phyloP scores from a whole-genome alignment of 2,113 vertebrate genomes.

The Polypterus senegalus region DNA sequence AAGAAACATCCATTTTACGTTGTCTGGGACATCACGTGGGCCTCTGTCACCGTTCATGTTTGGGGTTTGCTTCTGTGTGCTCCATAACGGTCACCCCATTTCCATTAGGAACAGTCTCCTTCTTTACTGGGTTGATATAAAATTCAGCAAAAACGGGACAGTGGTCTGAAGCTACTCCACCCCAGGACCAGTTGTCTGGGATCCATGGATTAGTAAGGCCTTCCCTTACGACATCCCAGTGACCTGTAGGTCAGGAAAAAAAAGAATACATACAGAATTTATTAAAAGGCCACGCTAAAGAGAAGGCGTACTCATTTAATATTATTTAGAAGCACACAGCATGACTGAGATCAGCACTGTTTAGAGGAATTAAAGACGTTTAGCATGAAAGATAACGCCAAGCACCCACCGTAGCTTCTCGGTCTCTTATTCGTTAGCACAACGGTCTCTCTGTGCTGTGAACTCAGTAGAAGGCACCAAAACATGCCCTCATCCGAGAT shows the following conservation, averaged over 20 bases:
- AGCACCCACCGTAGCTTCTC: too few species aligned
- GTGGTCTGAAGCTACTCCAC: conserved; percentile 79
- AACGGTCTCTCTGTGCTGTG: too few species aligned
- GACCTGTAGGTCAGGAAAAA: conserved; percentile 44
- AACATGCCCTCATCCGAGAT: too few species aligned
- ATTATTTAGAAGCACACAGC: too few species aligned
- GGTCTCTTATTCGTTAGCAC: too few species aligned
- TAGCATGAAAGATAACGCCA: too few species aligned
- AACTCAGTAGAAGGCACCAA: too few species aligned
- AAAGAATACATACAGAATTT: background rate
- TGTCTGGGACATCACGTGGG: too few species aligned
- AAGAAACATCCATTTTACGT: background rate
- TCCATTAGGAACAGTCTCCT: conserved; percentile 49
- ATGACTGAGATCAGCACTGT: too few species aligned
- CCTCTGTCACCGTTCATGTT: conserved; percentile 74
- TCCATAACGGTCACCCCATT: conserved; percentile 52
- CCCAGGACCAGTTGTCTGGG: conserved; percentile 94
- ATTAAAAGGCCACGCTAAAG: background rate
- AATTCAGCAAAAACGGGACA: conserved; percentile 80
- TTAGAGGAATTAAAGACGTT: too few species aligned
- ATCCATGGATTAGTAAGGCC: conserved; percentile 93
- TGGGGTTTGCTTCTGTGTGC: conserved; percentile 48
- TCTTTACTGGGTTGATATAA: conserved; percentile 52
- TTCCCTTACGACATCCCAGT: conserved; percentile 75
- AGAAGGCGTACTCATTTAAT: too few species aligned